These are phyloP conservation scores for Plagodis pulveraria DNA, from an alignment of 2,888 invertebrate genomes.

Conservation along the genomic window DNA sequence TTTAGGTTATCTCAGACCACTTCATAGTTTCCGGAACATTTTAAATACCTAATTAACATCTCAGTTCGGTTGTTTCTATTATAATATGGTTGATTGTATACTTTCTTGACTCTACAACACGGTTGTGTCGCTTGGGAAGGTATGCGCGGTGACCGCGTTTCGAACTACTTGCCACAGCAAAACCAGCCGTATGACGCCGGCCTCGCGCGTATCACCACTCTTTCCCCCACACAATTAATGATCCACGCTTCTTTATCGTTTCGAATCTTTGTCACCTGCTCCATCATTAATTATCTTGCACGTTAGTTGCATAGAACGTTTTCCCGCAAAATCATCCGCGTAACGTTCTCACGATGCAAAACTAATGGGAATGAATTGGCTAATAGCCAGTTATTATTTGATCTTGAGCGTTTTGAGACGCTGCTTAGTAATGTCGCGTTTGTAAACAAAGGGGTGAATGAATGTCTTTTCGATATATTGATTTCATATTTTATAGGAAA, in stretches of 20 bases:
- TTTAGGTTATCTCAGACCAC: slow-evolving; percentile 22
- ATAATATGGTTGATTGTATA: slow-evolving; percentile 53
- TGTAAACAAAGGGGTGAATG: slow-evolving; percentile 45
- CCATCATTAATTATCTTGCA: slow-evolving; percentile 66
- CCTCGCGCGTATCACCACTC: slow-evolving; percentile 65
- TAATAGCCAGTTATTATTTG: slow-evolving; percentile 64
- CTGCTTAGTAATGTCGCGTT: slow-evolving; percentile 35
- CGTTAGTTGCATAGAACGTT: slow-evolving; percentile 53
- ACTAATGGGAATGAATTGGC: slow-evolving; percentile 59
- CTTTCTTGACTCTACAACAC: slow-evolving; percentile 49
- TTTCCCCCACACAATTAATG: slow-evolving; percentile 71
- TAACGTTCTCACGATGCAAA: slow-evolving; percentile 45
- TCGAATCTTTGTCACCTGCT: slow-evolving; percentile 78
- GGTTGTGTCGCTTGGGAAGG: slow-evolving; percentile 55
- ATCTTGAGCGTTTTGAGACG: slow-evolving; percentile 50
- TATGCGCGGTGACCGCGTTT: slow-evolving; percentile 76
- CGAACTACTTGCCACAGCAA: slow-evolving; percentile 69
- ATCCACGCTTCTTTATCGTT: slow-evolving; percentile 78
- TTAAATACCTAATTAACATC: slow-evolving; percentile 30
- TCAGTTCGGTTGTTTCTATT: slow-evolving; percentile 32
- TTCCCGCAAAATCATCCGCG: slow-evolving; percentile 51
- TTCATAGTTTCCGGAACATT: slow-evolving; percentile 17
- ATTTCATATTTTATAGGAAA: slow-evolving; percentile 82
- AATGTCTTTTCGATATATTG: slow-evolving; percentile 23
- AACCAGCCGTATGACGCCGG: slow-evolving; percentile 69